These are phyloP conservation scores for Allolobophora icterica DNA, from an alignment of 2,888 invertebrate genomes.

Conservation along the genomic window DNA sequence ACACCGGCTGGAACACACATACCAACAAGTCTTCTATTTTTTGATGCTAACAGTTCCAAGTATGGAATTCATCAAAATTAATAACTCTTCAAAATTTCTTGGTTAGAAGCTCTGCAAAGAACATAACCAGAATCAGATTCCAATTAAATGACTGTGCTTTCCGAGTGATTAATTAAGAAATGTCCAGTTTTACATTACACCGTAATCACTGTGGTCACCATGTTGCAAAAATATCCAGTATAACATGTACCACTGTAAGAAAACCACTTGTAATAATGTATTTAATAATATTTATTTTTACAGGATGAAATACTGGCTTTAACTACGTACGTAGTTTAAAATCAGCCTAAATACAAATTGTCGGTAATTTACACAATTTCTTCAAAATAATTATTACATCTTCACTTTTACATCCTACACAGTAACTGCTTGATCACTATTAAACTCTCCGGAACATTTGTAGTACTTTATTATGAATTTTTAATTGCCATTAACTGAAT, in stretches of 20 bases:
- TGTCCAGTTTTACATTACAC: neutral
- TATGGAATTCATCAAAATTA: neutral
- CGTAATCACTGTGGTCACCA: neutral
- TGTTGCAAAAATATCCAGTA: neutral
- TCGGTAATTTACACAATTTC: neutral
- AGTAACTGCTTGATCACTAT: neutral
- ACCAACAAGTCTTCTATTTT: neutral
- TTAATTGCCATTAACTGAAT: neutral
- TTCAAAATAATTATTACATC: neutral
- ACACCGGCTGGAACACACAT: neutral
- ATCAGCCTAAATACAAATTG: neutral
- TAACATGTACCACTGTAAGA: neutral
- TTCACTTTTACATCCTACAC: neutral
- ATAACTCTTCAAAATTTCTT: neutral
- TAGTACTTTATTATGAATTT: neutral
- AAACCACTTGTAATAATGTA: neutral
- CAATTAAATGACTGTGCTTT: neutral
- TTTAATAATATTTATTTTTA: slow-evolving; percentile 8
- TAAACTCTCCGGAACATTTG: neutral
- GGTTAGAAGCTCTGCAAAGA: neutral
- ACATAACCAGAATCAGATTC: neutral
- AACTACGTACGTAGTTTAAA: neutral
- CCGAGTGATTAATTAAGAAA: neutral
- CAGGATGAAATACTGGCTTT: slow-evolving; percentile 4
- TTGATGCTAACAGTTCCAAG: neutral